Conservation (phyloP, 2,888 invertebrate genomes). For the Lithophane semibrunnea region DNA sequence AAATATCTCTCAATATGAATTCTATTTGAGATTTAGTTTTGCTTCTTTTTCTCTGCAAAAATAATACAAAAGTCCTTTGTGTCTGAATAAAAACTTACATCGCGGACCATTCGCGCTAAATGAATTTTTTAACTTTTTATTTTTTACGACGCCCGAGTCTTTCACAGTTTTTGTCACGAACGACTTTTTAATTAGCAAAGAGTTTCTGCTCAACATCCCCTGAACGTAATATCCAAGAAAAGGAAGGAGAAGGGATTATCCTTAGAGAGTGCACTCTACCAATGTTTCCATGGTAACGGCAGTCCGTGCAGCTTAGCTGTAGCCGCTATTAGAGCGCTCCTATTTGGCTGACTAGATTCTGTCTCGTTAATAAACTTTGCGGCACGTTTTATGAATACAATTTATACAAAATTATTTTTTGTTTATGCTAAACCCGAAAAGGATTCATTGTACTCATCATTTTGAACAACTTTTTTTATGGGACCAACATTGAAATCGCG, state of each 20-base stretch:
- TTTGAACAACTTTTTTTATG: no score
- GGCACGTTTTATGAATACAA: not conserved
- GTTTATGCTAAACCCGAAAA: no score
- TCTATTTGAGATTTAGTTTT: not conserved
- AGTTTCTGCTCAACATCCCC: slow-evolving; percentile 36
- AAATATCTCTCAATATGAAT: not conserved
- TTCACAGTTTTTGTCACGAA: slow-evolving; percentile 32
- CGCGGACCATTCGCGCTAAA: slow-evolving; percentile 11
- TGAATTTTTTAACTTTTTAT: slow-evolving; percentile 30
- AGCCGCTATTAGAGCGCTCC: not conserved
- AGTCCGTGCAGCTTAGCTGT: not conserved
- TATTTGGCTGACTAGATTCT: slow-evolving; percentile 8
- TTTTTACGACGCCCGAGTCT: slow-evolving; percentile 23
- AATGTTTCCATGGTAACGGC: slow-evolving; percentile 39
- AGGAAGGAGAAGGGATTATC: slow-evolving; percentile 41
- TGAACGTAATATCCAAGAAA: slow-evolving; percentile 31
- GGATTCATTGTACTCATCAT: no score
- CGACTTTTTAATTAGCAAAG: slow-evolving; percentile 54
- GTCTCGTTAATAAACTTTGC: slow-evolving; percentile 7
- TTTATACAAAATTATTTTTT: no score
- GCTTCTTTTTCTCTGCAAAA: not conserved
- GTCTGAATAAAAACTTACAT: slow-evolving; percentile 22
- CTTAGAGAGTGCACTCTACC: slow-evolving; percentile 29
- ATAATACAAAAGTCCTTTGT: slow-evolving; percentile 31
- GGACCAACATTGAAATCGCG: no score